Base-by-base conservation (phyloP, 2,888 invertebrate genomes). In the Tryphoninae sp. region DNA sequence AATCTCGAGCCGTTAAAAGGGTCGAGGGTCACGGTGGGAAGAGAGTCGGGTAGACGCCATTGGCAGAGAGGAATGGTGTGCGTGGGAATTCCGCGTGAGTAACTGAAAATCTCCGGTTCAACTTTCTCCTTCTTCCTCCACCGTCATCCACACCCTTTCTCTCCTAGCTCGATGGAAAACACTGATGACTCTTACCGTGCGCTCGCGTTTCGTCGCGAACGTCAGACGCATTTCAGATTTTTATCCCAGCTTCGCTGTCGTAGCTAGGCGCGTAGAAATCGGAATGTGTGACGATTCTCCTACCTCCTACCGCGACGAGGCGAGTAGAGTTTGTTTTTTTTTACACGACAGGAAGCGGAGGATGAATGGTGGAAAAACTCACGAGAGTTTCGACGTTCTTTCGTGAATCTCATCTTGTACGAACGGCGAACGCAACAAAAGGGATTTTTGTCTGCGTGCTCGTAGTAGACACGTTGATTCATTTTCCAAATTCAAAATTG, bases 141-240 rank as follows among this genome's bases (percentile, higher is more conserved):
- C 26, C 19, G 3, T 45, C 67, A 51, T 59, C 65, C 2, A 19
- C 58, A 13, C 26, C 53, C 73, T 26, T 16, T 22, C 75, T 65
- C 55, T 65, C 40, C 33, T 49, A 26, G 33, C 16, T 58, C 16
- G 75, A 61, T 62, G 65, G 59, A 76, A 76, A 72, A 72, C 67
- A 72, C 76, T 72, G 80, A 80, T 76, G 72, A 76, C 72, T 68
- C 67, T 76, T 72, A 53, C 76, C 67, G 65, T 19, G 49, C 19
- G 33, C 19, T 69, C 51, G 68, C 16, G 49, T 42, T n/a, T 69
- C 55, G 19, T 55, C 68, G 16, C 51, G 51, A 51, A 4, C 53
- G 61, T 45, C 68, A 69, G 55, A 74, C 33, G 53, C 55, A 72
- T 72, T 72, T 72, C 40, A 64, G 33, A 71, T 68, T 73, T 73